Base-by-base conservation (phyloP, 2,113 vertebrate species). In the Tapirus terrestris region DNA sequence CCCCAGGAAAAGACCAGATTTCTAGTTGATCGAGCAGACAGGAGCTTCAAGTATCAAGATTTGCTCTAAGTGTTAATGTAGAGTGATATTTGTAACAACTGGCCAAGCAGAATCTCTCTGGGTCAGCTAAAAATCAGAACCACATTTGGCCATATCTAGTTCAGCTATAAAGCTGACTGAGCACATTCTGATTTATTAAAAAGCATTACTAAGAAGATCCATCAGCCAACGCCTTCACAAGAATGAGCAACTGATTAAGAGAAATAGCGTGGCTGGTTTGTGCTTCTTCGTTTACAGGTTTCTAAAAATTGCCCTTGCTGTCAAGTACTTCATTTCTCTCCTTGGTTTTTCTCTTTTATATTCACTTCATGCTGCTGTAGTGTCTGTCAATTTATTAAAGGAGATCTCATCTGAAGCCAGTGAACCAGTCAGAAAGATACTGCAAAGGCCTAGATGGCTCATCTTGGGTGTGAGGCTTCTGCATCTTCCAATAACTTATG, bases 61-160 rank as follows among this genome's bases (percentile, higher is more conserved):
- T n/a, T 88, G 13, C 36, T 65, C 61, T 68, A 79, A 89, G 31
- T 91, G 33, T 82, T 94, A 11, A 76, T 76, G 3, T 51, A n/a
- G 63, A 91, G 51, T 88, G 31, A 84, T 72, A 65, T 89, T 79
- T 79, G 48, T 67, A 89, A 76, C 48, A 91, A 48, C 21, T n/a
- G 39, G 53, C 60, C 63, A 67, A 67, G 89, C 1, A 73, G 31
- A 63, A 89, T 51, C 43, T 86, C 16, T 60, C 27, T 39, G 61
- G 91, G 33, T 92, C 70, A 88, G n/a, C 51, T 91, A 77, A n/a
- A n/a, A 63, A 76, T 82, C 68, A 70, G 51, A 86, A 70, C 33
- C 45, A 12, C 8, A 17, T 60, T 72, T 76, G 45, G 31, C 31
- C 76, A 29, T 51, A 45, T 60, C 77, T 79, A 84, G 33, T 48